phyloP scores from a whole-genome alignment of 2,888 invertebrate species.

The Lordiphosa fenestrarum region DNA sequence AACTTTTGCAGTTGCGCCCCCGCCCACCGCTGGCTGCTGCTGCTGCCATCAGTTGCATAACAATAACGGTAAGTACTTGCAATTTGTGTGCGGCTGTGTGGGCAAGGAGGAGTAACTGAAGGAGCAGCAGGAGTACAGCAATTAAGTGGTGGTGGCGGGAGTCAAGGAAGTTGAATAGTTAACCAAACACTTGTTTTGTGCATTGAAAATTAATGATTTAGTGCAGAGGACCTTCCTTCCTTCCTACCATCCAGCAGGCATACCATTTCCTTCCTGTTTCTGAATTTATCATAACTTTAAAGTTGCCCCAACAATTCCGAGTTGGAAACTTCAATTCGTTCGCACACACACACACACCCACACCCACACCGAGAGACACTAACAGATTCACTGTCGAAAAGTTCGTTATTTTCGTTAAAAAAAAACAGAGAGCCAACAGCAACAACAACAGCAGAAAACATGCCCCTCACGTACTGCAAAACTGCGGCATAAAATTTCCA shows the following conservation, averaged over 20 bases:
- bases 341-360: constrained; percentile 31
- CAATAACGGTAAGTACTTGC: constrained; percentile 28
- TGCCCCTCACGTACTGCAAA: constrained; percentile 58
- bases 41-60: constrained; percentile 17
- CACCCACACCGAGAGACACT: constrained; percentile 6
- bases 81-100: constrained; percentile 12
- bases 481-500: constrained; percentile 74
- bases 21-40: background rate
- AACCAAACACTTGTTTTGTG: no score
- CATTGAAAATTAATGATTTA: no score
- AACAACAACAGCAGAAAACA: background rate
- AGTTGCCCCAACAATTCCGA: no score
- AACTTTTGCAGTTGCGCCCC: constrained; percentile 27
- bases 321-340: constrained; percentile 1
- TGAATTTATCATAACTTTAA: no score
- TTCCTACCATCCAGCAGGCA: no score
- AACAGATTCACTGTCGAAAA: constrained; percentile 30
- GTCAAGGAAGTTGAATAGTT: no score
- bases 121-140: no score
- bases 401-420: constrained; percentile 55
- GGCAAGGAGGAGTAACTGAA: no score
- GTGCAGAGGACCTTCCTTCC: no score
- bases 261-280: no score
- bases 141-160: no score
- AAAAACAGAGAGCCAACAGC: constrained; percentile 9